Base-by-base conservation (phyloP, 1,140 invertebrate species). In the Anoplophora glabripennis region DNA sequence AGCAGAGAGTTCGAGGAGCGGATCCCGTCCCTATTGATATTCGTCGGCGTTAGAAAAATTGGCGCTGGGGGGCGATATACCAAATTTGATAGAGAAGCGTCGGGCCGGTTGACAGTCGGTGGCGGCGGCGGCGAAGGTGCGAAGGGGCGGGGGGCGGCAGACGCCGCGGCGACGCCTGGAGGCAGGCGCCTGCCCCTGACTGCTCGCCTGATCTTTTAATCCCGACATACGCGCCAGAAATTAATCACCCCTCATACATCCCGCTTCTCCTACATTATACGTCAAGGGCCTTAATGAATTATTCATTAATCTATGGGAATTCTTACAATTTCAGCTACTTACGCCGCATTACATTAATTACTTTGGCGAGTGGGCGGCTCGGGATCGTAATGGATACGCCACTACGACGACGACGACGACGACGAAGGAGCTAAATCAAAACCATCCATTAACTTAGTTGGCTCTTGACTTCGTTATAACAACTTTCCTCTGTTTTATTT, bases 141-240 rank as follows among this genome's bases (percentile, higher is more conserved):
- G 53, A 64, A 46, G 21, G 34, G 42, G 40, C 21, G 53, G 38
- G 9, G 34, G 17, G 37, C 18, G 21, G 51, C 57, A 58, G 65
- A 64, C 66, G 62, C 59, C 65, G 55, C 53, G 59, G 59, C 61
- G 67, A 58, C 63, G 63, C 60, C 63, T 61, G 61, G 61, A 61
- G 57, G 64, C 64, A 52, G 64, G 65, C 67, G 67, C 64, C 67
- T 64, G 63, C 65, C 65, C 57, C 64, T 63, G 57, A 59, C 67
- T 67, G 64, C 66, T 69, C 61, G 62, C 70, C 65, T 70, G 70
- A 72, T 70, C 70, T 72, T 68, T 72, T 72, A 72, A 72, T 72
- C 68, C 68, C 64, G 63, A 69, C 67, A 69, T 71, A 67, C 70
- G 67, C 68, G 70, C 58, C 64, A 59, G 64, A 70, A 72, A 72